Evolutionary conservation across 2,888 invertebrate genomes (phyloP).

Genomic region (Lasioglossum oenotherae): DNA sequence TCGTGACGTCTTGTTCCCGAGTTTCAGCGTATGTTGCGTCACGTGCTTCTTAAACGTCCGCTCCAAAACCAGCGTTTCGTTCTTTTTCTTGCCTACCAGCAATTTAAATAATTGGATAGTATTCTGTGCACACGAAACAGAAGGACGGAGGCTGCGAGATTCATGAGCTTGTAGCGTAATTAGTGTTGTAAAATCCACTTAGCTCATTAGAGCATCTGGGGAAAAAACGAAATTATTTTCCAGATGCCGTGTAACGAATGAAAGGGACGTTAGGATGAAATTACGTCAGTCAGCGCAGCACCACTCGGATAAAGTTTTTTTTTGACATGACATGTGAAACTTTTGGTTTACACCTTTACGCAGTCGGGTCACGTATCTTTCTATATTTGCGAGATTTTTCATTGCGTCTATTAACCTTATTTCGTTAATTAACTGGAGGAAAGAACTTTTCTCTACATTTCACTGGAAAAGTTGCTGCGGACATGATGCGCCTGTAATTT

Average conservation of each 20-base stretch:
- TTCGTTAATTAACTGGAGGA: constrained; percentile 18
- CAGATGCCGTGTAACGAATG: constrained; percentile 21
- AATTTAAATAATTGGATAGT: constrained; percentile 42
- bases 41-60: background rate
- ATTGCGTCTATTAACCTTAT: constrained; percentile 14
- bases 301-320: constrained; percentile 2
- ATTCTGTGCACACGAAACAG: constrained; percentile 24
- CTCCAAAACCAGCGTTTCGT: constrained; percentile 13
- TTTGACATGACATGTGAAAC: background rate
- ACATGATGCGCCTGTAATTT: background rate
- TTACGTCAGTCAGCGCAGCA: background rate
- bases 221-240: constrained; percentile 14
- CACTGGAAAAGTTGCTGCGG: background rate
- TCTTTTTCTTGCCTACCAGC: constrained; percentile 25
- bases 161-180: constrained; percentile 29
- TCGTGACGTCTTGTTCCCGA: background rate
- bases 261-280: constrained; percentile 26
- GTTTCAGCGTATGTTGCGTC: background rate
- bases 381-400: constrained; percentile 15
- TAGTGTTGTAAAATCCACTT: constrained; percentile 37
- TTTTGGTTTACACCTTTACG: constrained; percentile 16
- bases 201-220: constrained; percentile 10
- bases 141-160: constrained; percentile 4
- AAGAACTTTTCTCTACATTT: background rate
- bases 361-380: constrained; percentile 5